Evolutionary conservation across 2,888 invertebrate genomes (phyloP), one percentile per base, ranked within the genome.

Genomic region (Atrina japonica): DNA sequence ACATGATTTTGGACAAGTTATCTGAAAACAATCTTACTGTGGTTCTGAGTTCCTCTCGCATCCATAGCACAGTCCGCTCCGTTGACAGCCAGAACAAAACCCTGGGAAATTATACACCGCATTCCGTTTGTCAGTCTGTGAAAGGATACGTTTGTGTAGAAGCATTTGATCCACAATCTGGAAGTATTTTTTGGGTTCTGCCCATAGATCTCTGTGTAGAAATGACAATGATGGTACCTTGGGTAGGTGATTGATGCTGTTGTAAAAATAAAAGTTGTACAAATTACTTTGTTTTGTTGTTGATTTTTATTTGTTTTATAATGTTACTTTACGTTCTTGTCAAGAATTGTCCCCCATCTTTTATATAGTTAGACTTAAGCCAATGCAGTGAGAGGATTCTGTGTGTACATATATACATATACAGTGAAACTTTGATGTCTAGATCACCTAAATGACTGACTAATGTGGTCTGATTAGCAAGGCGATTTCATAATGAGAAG

Each of bases 51-150:
- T 82, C 47, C 83, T 75, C n/a, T 83, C 85, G 80, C 88, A 88
- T 5, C 88, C 88, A 70, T 88, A 88, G 64, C 88, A 88, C 5
- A 88, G 73, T 3, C 84, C 86, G 18, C 76, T 75, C 5, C 85
- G 70, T 25, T 73, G 74, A 75, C 86, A 85, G 0, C 88, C 88
- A 3, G 74, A 65, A 69, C 86, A 87, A 74, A 85, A 84, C 0
- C 85, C 86, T 1, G 87, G 86, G 58, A 86, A 85, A n/a, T 73
- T 73, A 60, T 83, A 81, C 9, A 81, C 71, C 0, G 80, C 73
- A 6, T 81, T 73, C 5, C 84, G 67, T 45, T 75, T 81, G 68
- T 86, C 83, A 5, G 79, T 77, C 16, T 72, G 78, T 16, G 76
- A 70, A 21, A 83, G 64, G 7, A 79, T 65, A 11, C 66, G 74